Evolutionary conservation across 2,113 vertebrate genomes (phyloP).

Genomic region (Lophura nycthemera): DNA sequence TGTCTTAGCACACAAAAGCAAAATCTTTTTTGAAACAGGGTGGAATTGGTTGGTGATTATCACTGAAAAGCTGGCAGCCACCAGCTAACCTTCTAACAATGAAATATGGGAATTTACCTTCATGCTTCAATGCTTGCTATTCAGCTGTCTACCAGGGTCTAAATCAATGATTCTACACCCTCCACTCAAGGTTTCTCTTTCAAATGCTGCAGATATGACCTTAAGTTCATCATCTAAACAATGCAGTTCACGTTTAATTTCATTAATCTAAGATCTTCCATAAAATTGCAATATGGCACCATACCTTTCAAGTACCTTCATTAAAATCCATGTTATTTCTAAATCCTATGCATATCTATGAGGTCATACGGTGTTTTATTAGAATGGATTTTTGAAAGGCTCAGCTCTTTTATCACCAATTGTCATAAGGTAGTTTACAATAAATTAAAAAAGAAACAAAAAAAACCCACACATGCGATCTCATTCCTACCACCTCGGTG

Average conservation of each 20-base stretch:
- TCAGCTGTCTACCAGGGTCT: slow-evolving; percentile 87
- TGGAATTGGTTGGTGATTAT: slow-evolving; percentile 89
- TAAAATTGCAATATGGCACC: slow-evolving; percentile 74
- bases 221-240: slow-evolving; percentile 73
- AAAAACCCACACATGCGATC: background rate
- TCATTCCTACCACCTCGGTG: background rate
- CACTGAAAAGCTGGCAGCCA: slow-evolving; percentile 83
- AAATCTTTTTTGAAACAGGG: slow-evolving; percentile 77
- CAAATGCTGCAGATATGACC: slow-evolving; percentile 82
- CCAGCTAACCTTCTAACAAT: slow-evolving; percentile 91
- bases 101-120: slow-evolving; percentile 99
- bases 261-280: slow-evolving; percentile 78
- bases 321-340: slow-evolving; percentile 69
- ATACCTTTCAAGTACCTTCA: slow-evolving; percentile 70
- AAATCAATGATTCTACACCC: slow-evolving; percentile 94
- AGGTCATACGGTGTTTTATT: slow-evolving; percentile 59
- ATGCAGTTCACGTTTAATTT: slow-evolving; percentile 77
- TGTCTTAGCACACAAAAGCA: slow-evolving; percentile 61
- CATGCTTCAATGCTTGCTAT: slow-evolving; percentile 90
- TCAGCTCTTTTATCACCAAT: slow-evolving; percentile 57
- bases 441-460: background rate
- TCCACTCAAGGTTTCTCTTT: slow-evolving; percentile 90
- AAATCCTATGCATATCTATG: slow-evolving; percentile 75
- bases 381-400: slow-evolving; percentile 54
- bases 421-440: slow-evolving; percentile 51